phyloP scores from a whole-genome alignment of 2,888 invertebrate genomes.

The Andricus quercusramuli region DNA sequence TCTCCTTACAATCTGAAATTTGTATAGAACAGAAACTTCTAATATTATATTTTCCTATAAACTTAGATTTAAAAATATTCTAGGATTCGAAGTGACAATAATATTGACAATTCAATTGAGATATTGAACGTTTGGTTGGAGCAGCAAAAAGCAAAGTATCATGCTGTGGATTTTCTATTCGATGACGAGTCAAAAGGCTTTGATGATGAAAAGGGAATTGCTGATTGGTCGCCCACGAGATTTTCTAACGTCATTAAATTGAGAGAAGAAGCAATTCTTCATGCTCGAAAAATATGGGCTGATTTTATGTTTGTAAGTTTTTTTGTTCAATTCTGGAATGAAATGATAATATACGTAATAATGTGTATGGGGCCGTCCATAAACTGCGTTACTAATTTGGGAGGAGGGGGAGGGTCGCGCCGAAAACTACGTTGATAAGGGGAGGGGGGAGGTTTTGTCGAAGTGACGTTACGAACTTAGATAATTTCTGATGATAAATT shows the following conservation, averaged over 20 bases:
- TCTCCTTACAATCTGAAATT: too few species aligned
- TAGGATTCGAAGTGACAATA: constrained; percentile 94
- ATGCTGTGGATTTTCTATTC: constrained; percentile 83
- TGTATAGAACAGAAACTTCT: too few species aligned
- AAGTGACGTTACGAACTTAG: too few species aligned
- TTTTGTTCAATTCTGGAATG: background rate
- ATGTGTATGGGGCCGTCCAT: too few species aligned
- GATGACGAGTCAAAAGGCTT: constrained; percentile 78
- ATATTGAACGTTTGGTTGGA: constrained; percentile 88
- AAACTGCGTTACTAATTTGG: too few species aligned
- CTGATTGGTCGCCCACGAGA: constrained; percentile 88
- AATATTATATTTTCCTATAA: too few species aligned
- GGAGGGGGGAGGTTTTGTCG: too few species aligned
- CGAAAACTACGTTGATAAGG: too few species aligned
- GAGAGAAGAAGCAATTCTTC: constrained; percentile 87
- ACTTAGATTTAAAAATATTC: constrained; percentile 55
- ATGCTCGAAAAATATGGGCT: constrained; percentile 90
- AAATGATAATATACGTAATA: too few species aligned
- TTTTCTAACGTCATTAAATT: constrained; percentile 89
- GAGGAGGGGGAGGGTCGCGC: too few species aligned
- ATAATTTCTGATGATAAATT: too few species aligned
- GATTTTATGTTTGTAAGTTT: constrained; percentile 91
- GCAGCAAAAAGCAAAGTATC: constrained; percentile 84
- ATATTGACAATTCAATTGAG: constrained; percentile 87
- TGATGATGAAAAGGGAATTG: constrained; percentile 83